Evolutionary conservation across 2,797 vertebrate species (phyloP).

Genomic region (Cyprinodon diabolis): DNA sequence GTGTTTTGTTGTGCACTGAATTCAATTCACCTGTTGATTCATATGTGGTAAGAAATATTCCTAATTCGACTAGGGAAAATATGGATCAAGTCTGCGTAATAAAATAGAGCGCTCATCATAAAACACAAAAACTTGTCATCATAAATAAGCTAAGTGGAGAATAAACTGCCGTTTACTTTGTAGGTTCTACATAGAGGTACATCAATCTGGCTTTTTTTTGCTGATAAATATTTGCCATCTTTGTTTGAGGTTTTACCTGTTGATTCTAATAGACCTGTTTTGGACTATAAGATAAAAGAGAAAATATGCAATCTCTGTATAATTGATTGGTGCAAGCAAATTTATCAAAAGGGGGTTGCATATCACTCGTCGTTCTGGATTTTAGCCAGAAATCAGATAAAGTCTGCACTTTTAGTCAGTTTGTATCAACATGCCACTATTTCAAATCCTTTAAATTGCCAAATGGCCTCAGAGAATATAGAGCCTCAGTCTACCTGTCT

Average conservation of each 20-base stretch:
- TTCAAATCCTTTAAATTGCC: slow-evolving; percentile 57
- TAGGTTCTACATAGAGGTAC: background rate
- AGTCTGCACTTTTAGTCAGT: background rate
- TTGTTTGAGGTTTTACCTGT: background rate
- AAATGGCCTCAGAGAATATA: slow-evolving; percentile 35
- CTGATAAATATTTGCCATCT: background rate
- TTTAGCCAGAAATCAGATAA: background rate
- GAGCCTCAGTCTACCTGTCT: slow-evolving; percentile 57
- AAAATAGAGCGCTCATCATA: background rate
- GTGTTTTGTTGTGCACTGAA: background rate
- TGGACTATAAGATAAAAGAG: background rate
- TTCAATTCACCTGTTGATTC: background rate
- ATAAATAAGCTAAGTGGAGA: background rate
- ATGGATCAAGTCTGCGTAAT: background rate
- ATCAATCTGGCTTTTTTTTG: background rate
- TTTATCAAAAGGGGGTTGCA: background rate
- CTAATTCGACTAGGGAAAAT: background rate
- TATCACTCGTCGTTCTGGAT: background rate
- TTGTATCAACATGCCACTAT: slow-evolving; percentile 43
- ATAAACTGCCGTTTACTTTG: background rate
- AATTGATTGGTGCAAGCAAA: background rate
- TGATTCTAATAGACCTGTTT: background rate
- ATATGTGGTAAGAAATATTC: background rate
- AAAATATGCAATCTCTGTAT: background rate
- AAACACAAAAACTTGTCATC: background rate